Evolutionary conservation across 2,113 vertebrate genomes (phyloP), one percentile per base, ranked within the genome.

Genomic region (Bucco capensis): DNA sequence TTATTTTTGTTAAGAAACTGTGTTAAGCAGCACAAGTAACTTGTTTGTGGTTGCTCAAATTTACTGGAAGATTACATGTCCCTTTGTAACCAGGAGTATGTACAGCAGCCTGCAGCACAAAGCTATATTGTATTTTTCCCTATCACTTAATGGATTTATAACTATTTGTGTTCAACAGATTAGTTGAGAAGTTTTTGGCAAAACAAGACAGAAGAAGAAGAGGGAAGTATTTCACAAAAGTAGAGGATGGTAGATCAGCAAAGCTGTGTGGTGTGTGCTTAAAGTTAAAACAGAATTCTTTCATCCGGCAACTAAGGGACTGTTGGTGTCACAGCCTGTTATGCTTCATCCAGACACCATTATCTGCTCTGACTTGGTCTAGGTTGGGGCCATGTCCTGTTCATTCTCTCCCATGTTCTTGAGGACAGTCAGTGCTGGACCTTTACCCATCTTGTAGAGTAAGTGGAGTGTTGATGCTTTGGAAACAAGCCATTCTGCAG

Each of bases 231-330:
- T 35, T 70, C 40, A 30, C 35, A 46, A 35, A 57, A 44, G 24
- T 14, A 53, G 30, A 46, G 57, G 16, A 46, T 8, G 28, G 18
- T 53, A 38, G 49, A 65, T 65, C 19, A 83, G 50, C 37, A 83
- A 76, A 70, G 21, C 37, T 7, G 2, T 64, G 19, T 37, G 14
- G 19, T 14, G 1, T n/a, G 18, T 42, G 10, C 27, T 47, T 75
- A 17, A 61, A 58, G 12, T 62, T 56, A 57, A 79, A 66, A 28
- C 14, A 58, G 16, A 69, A 54, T 64, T 88, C 44, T 86, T 76
- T 75, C 40, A 53, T 3, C 9, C 17, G 0, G 0, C 10, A 46
- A n/a, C 23, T 50, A 17, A 37, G 10, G 19, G 44, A 25, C 27
- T 14, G 5, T 37, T 78, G 66, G 12, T 89, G 16, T 69, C 24